Base-by-base conservation (phyloP, 2,888 invertebrate species). In the Dryomyza anilis region DNA sequence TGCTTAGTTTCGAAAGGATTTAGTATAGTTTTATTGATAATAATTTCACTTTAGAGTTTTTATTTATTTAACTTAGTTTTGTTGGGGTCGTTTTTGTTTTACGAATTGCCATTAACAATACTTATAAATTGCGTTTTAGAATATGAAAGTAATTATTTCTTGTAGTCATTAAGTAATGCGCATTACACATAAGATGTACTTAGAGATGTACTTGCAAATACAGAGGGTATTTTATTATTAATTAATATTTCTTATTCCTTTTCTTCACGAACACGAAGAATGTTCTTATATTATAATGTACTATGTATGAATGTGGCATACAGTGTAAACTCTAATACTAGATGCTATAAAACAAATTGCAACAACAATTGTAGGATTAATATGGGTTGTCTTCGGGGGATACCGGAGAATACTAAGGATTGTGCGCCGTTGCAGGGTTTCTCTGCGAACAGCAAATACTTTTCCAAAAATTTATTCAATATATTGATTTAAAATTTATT, bases 1-100 rank as follows among this genome's bases (percentile, higher is more conserved):
- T 30, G 48, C 64, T 53, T 68, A 74, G 72, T 73, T 74, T 73
- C 68, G 76, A 76, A 78, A 76, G 69, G 67, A 69, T 70, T 73
- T 70, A 73, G 70, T 71, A 69, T 67, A 73, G 72, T 70, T 67
- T 73, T 76, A 73, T 60, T 60, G 48, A 33, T 63, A 39, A 52
- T 14, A 52, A 43, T 61, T 50, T 58, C 57, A 52, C 57, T 57
- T n/a, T 55, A 33, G 14, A 56, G 19, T 36, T 56, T n/a, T 56
- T 36, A 55, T 55, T 55, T 36, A n/a, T n/a, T n/a, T n/a, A n/a
- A n/a, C n/a, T n/a, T n/a, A n/a, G n/a, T n/a, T n/a, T n/a, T n/a
- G n/a, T n/a, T n/a, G n/a, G n/a, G n/a, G n/a, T n/a, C n/a, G n/a
- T n/a, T n/a, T n/a, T n/a, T n/a, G n/a, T n/a, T n/a, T n/a, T n/a